Evolutionary conservation across 2,113 vertebrate species (phyloP).

Genomic region (Ancistrus triradiatus): DNA sequence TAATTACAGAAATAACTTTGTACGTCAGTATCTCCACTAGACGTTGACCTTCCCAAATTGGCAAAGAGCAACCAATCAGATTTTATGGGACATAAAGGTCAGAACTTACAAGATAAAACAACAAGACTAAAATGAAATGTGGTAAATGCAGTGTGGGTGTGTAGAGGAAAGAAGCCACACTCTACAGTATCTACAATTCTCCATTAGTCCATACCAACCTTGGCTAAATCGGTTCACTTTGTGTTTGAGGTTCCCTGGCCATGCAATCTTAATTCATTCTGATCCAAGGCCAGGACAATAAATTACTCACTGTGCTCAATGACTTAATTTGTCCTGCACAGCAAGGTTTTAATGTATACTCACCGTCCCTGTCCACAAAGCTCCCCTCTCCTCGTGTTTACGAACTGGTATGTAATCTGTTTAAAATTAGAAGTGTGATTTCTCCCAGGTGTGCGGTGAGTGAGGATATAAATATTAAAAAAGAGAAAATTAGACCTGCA

Average conservation of each 20-base stretch:
- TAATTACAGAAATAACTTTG: too few relatives aligned
- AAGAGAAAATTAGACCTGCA: too few relatives aligned
- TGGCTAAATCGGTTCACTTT: conserved; percentile 32
- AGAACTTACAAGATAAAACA: too few relatives aligned
- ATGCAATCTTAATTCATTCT: conserved; percentile 59
- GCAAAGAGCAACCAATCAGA: too few relatives aligned
- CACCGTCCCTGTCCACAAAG: conserved; percentile 16
- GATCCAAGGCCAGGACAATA: conserved; percentile 58
- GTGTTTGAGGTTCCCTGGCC: conserved; percentile 27
- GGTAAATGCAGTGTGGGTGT: not conserved
- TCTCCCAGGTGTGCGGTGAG: too few relatives aligned
- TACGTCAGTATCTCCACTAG: too few relatives aligned
- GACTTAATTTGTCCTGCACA: conserved; percentile 39
- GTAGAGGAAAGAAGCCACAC: conserved; percentile 23
- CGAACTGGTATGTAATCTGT: conserved; percentile 3
- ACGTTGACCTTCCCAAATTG: too few relatives aligned
- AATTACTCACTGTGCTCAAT: conserved; percentile 51
- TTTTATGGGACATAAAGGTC: too few relatives aligned
- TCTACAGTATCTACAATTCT: conserved; percentile 34
- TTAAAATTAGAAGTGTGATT: not conserved
- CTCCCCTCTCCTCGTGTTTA: not conserved
- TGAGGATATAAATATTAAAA: too few relatives aligned
- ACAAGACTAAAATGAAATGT: too few relatives aligned
- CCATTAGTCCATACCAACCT: conserved; percentile 35
- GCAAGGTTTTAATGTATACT: conserved; percentile 39